Conservation (phyloP, 2,888 invertebrate genomes). For the Ephialtes manifestator region DNA sequence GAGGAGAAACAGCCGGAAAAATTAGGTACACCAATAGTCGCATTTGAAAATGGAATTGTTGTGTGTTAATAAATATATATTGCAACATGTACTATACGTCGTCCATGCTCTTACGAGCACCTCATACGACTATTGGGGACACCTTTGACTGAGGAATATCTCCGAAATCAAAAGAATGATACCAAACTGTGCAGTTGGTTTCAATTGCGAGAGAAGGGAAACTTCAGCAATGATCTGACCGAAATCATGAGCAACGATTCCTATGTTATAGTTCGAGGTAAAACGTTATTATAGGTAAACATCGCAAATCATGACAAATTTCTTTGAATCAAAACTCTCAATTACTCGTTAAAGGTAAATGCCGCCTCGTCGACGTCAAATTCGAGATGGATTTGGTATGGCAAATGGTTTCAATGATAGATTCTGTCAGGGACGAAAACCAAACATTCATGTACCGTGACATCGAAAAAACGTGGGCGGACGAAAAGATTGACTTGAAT, state of each 20-base stretch:
- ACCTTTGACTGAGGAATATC: not conserved
- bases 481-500: not conserved
- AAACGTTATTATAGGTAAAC: not conserved
- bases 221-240: not conserved
- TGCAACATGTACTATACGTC: not conserved
- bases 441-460: not conserved
- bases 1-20: not conserved
- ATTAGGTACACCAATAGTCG: not conserved
- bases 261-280: not conserved
- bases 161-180: not conserved
- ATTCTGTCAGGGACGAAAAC: slow-evolving; percentile 6
- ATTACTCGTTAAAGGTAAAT: slow-evolving; percentile 1
- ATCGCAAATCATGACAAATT: not conserved
- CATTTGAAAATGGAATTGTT: not conserved
- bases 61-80: not conserved
- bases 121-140: not conserved
- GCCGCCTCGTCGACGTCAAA: not conserved
- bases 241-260: not conserved
- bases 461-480: not conserved
- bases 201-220: not conserved
- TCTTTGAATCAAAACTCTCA: not conserved
- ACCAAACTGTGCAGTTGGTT: not conserved
- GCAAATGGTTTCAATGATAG: not conserved
- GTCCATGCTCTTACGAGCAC: slow-evolving; percentile 8
- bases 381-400: not conserved